Evolutionary conservation across 1,140 invertebrate genomes (phyloP).

Genomic region (Drosophila virilis): DNA sequence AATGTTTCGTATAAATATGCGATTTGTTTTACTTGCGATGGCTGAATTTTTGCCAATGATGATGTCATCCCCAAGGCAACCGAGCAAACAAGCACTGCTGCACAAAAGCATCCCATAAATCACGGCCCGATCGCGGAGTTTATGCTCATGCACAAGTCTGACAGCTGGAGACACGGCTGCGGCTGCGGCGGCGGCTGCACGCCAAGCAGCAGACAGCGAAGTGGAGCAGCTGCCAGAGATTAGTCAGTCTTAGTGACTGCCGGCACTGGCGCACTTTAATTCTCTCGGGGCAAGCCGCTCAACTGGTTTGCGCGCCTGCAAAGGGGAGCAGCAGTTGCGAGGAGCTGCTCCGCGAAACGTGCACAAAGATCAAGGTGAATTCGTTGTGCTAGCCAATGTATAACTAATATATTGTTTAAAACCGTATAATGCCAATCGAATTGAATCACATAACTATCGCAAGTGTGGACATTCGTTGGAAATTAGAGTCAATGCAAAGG

Average conservation of each 20-base stretch:
- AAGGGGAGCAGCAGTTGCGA: background rate
- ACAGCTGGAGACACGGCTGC: slow-evolving; percentile 33
- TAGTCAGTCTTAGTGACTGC: slow-evolving; percentile 65
- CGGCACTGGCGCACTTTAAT: slow-evolving; percentile 51
- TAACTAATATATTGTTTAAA: no score
- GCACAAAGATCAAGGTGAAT: slow-evolving; percentile 70
- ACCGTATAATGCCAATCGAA: no score
- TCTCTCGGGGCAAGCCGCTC: slow-evolving; percentile 52
- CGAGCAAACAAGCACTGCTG: slow-evolving; percentile 3
- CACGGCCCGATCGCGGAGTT: slow-evolving; percentile 53
- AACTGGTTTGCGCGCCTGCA: slow-evolving; percentile 58
- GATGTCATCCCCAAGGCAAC: slow-evolving; percentile 58
- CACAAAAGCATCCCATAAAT: slow-evolving; percentile 63
- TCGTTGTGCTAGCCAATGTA: background rate
- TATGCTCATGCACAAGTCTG: slow-evolving; percentile 50
- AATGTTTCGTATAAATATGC: slow-evolving; percentile 34
- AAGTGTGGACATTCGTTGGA: no score
- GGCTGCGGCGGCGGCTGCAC: slow-evolving; percentile 28
- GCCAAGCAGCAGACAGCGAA: slow-evolving; percentile 36
- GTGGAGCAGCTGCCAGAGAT: slow-evolving; percentile 78
- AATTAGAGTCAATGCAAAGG: no score
- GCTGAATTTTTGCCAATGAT: slow-evolving; percentile 37
- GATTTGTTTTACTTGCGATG: slow-evolving; percentile 32
- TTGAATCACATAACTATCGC: no score
- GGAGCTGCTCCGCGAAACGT: slow-evolving; percentile 13